Evolutionary conservation across 64 coral and sea anemone species (phyloP), one percentile per base, ranked within the genome.

Genomic region (Hydrozoanthus tunicans): DNA sequence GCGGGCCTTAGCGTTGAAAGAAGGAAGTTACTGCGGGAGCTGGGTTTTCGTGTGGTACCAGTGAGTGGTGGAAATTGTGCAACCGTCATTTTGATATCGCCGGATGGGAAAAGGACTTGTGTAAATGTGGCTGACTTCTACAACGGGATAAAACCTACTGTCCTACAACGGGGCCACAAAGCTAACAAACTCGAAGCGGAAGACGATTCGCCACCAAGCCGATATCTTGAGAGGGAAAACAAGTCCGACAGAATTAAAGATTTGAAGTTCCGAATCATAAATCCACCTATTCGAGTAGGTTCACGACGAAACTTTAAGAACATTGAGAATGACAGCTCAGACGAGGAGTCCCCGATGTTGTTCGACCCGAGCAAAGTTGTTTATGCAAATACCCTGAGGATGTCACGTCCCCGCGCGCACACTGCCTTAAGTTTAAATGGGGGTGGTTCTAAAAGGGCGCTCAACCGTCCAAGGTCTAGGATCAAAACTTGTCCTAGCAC

Each of bases 271-370:
- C 73, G 95, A 67, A 83, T 89, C 11, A 94, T 97, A 54, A 53
- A 15, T 53, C 95, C 95, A 3, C 95, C 95, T 54, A 56, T 90
- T 67, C 90, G 81, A 13, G 23, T 72, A 72, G 92, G 95, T 0
- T 93, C 91, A 2, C 90, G 89, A 12, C 86, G 95, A 77, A 97
- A 97, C 62, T 97, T 97, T 68, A 97, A 84, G 32, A 86, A 91
- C 62, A 78, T 90, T 56, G 90, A 94, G 7, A 90, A 92, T 53
- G 85, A 94, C 75, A 84, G 43, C 51, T 80, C 64, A 1, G 76
- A 92, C 6, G 67, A 94, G 12, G 77, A 89, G 4, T 80, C 83
- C 9, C 15, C 57, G 53, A 14, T 93, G 24, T 27, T 92, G 15
- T 74, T 88, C 59, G 69, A 88, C 24, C 84, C 69, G 5, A 59